A percentile compares a stretch with the other conserved stretches of the same genome.
These are phyloP conservation scores for Misgurnus mizolepis DNA, from an alignment of 2,113 vertebrate species.

Conservation along the genomic window DNA sequence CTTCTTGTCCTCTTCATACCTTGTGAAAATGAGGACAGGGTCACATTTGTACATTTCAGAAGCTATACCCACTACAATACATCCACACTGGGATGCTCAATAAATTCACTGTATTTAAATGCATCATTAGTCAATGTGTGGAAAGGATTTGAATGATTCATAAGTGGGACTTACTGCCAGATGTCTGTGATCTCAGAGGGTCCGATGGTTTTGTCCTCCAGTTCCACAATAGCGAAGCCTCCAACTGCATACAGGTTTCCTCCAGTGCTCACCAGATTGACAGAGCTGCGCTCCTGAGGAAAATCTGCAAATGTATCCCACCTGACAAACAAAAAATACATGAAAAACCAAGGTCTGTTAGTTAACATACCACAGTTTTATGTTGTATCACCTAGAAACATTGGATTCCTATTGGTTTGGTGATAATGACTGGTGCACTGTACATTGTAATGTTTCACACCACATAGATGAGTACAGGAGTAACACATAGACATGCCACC, in stretches of 20 bases:
- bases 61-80: no score
- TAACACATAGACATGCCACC: no score
- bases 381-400: no score
- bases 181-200: conserved; percentile 95
- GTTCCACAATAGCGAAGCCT: conserved; percentile 93
- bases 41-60: no score
- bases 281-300: conserved; percentile 95
- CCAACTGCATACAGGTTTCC: conserved; percentile 91
- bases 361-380: no score
- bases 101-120: conserved; percentile 2
- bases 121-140: background rate
- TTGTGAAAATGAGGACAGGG: conserved; percentile 55
- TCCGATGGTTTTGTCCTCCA: conserved; percentile 89
- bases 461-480: no score
- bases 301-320: conserved; percentile 94
- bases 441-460: no score
- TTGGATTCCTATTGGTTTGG: no score
- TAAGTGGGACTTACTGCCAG: conserved; percentile 92
- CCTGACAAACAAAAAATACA: conserved; percentile 65
- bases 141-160: no score
- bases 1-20: conserved; percentile 95
- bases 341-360: no score
- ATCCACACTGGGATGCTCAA: no score
- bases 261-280: conserved; percentile 83
- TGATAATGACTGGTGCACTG: no score